Evolutionary conservation across 2,888 invertebrate species (phyloP).

Genomic region (Pandemis heparana): DNA sequence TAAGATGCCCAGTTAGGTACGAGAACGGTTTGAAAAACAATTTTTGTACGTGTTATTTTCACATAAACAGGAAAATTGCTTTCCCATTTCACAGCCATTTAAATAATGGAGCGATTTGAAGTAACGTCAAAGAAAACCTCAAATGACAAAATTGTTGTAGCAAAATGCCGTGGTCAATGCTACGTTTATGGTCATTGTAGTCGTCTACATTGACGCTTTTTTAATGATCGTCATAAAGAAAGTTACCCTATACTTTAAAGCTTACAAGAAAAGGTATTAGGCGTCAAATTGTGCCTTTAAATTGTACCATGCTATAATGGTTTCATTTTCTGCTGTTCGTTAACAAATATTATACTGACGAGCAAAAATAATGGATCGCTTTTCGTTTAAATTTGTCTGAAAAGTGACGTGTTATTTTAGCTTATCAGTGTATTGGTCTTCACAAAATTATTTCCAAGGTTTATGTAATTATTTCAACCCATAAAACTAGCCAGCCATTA

Average conservation of each 20-base stretch:
- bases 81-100: constrained; percentile 3
- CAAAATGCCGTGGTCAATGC: constrained; percentile 28
- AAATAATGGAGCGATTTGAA: constrained; percentile 35
- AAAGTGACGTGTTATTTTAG: no score
- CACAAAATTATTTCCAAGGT: no score
- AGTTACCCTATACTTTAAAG: constrained; percentile 4
- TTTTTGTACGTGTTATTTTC: neutral
- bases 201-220: neutral
- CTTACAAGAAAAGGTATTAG: neutral
- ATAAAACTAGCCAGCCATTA: no score
- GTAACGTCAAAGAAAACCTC: constrained; percentile 33
- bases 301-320: neutral
- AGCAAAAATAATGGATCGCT: no score
- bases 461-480: no score
- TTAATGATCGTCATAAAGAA: constrained; percentile 29
- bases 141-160: constrained; percentile 32
- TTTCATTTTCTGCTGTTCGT: neutral
- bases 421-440: no score
- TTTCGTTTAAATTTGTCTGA: no score
- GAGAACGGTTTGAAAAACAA: neutral
- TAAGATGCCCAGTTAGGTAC: no score
- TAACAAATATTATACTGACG: no score
- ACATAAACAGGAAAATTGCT: constrained; percentile 12
- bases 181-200: constrained; percentile 24
- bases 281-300: neutral